phyloP scores from a whole-genome alignment of 2,113 vertebrate genomes.

The Coregonus clupeaformis region DNA sequence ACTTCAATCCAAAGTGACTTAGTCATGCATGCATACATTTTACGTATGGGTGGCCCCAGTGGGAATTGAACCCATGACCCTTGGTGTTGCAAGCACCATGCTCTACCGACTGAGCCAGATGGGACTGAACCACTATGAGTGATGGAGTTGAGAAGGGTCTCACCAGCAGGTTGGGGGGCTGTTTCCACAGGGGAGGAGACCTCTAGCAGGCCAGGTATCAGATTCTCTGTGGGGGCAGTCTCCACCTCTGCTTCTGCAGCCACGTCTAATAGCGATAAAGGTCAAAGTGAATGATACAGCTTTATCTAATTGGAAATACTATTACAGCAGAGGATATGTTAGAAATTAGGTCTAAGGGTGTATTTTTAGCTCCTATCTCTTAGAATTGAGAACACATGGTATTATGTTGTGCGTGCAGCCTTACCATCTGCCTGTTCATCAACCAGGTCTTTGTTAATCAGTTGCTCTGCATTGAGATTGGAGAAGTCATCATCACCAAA shows the following conservation, averaged over 20 bases:
- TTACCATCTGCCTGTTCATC: slow-evolving; percentile 80
- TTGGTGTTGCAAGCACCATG: too few species aligned
- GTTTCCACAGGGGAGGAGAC: slow-evolving; percentile 51
- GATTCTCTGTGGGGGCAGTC: slow-evolving; percentile 77
- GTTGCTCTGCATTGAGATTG: slow-evolving; percentile 86
- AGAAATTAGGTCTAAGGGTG: too few species aligned
- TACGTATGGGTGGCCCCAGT: too few species aligned
- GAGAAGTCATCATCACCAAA: slow-evolving; percentile 96
- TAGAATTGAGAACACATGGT: too few species aligned
- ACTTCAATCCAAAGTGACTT: too few species aligned
- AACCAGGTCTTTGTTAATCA: slow-evolving; percentile 83
- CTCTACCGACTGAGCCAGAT: too few species aligned
- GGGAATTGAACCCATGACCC: too few species aligned
- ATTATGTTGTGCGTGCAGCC: slow-evolving; percentile 2
- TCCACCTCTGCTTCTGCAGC: slow-evolving; percentile 69
- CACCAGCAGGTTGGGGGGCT: slow-evolving; percentile 74
- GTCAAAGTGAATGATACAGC: not conserved
- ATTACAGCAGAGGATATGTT: not conserved
- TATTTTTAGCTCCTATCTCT: too few species aligned
- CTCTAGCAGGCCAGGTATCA: slow-evolving; percentile 83
- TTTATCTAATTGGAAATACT: not conserved
- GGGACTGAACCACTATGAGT: not conserved
- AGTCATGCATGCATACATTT: too few species aligned
- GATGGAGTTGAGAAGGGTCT: slow-evolving; percentile 30
- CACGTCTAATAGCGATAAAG: slow-evolving; percentile 66